Evolutionary conservation across 2,888 invertebrate genomes (phyloP).

Genomic region (Listrodromus nycthemerus): DNA sequence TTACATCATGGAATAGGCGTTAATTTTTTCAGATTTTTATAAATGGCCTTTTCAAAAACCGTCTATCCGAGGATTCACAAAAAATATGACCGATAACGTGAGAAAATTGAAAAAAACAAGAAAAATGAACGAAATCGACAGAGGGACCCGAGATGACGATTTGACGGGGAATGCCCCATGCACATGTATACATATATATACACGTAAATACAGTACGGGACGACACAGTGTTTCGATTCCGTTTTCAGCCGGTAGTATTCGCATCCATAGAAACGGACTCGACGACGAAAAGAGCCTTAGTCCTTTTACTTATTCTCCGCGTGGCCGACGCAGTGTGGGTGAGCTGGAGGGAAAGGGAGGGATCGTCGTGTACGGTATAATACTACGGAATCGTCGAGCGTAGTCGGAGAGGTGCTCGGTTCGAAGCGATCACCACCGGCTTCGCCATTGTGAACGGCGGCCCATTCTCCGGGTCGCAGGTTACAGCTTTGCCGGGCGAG

Average conservation of each 20-base stretch:
- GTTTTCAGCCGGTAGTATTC: background rate
- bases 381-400: constrained; percentile 2
- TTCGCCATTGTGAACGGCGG: constrained; percentile 78
- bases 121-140: too few relatives aligned
- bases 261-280: constrained; percentile 26
- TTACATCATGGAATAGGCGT: too few relatives aligned
- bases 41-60: too few relatives aligned
- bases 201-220: background rate
- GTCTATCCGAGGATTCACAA: too few relatives aligned
- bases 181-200: too few relatives aligned
- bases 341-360: background rate
- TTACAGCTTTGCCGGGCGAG: constrained; percentile 70
- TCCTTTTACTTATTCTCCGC: background rate
- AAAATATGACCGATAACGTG: too few relatives aligned
- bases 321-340: constrained; percentile 16
- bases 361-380: too few relatives aligned
- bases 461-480: constrained; percentile 80
- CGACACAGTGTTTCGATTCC: constrained; percentile 1
- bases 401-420: constrained; percentile 50
- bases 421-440: constrained; percentile 74
- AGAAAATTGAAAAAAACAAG: too few relatives aligned
- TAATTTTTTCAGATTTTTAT: too few relatives aligned
- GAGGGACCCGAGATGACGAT: too few relatives aligned
- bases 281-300: background rate
- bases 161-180: too few relatives aligned